A percentile compares a stretch with the other conserved stretches of the same genome.
These are phyloP conservation scores for Spilarctia lutea DNA, from an alignment of 2,888 invertebrate genomes.

Conservation along the genomic window DNA sequence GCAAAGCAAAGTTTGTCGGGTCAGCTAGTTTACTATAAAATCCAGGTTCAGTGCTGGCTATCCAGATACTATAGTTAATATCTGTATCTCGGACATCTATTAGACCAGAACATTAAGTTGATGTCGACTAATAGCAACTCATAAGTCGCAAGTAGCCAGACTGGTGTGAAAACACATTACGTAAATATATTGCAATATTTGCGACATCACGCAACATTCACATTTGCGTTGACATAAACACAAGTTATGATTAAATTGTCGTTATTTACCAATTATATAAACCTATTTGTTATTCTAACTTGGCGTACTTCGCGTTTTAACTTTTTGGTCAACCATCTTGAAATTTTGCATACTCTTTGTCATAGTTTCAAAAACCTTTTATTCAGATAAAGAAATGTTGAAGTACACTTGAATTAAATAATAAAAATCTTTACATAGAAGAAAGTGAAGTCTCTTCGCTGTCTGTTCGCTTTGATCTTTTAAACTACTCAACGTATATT, in stretches of 20 bases:
- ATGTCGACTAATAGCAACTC: slow-evolving; percentile 42
- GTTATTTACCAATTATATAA: slow-evolving; percentile 54
- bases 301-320: neutral
- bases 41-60: too few species aligned
- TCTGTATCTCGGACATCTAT: neutral
- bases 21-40: too few species aligned
- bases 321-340: neutral
- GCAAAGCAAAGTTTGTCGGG: too few species aligned
- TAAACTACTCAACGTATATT: too few species aligned
- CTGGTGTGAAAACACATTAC: slow-evolving; percentile 51
- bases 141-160: slow-evolving; percentile 36
- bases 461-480: too few species aligned
- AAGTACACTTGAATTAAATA: too few species aligned
- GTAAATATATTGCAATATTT: slow-evolving; percentile 44
- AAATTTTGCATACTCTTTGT: too few species aligned
- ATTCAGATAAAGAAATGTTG: too few species aligned
- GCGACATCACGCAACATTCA: slow-evolving; percentile 59
- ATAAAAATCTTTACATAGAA: too few species aligned
- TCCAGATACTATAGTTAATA: too few species aligned
- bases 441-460: too few species aligned
- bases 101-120: slow-evolving; percentile 20
- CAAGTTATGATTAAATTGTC: slow-evolving; percentile 60
- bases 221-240: slow-evolving; percentile 63
- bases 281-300: neutral
- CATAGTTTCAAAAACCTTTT: too few species aligned